Evolutionary conservation across 2,113 vertebrate genomes (phyloP).

Genomic region (Amia ocellicauda): DNA sequence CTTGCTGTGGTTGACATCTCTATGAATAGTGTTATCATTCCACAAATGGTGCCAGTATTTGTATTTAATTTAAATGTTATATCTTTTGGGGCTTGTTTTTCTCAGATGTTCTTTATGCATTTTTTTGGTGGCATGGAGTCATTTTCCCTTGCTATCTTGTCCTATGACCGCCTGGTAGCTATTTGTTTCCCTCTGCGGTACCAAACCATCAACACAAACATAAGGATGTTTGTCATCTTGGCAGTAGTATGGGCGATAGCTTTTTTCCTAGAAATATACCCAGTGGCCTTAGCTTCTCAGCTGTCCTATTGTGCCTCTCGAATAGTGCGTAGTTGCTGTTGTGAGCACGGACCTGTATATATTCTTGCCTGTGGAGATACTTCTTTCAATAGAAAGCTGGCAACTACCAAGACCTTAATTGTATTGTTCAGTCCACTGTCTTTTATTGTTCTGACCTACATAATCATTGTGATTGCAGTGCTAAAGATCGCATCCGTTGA

Average conservation of each 20-base stretch:
- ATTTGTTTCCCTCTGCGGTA: conserved; percentile 45
- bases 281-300: conserved; percentile 28
- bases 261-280: conserved; percentile 33
- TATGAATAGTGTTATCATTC: conserved; percentile 44
- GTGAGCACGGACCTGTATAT: conserved; percentile 40
- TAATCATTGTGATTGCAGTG: conserved; percentile 31
- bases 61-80: conserved; percentile 35
- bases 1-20: conserved; percentile 43
- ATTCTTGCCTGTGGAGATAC: conserved; percentile 33
- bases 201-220: conserved; percentile 35
- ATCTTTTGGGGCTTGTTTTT: conserved; percentile 37
- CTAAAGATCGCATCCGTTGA: conserved; percentile 28
- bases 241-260: conserved; percentile 33
- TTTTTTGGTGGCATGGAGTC: conserved; percentile 45
- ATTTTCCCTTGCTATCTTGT: conserved; percentile 40
- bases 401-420: conserved; percentile 27
- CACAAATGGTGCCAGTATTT: conserved; percentile 45
- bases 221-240: conserved; percentile 34
- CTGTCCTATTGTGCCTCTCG: conserved; percentile 36
- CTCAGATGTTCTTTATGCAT: conserved; percentile 45
- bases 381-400: conserved; percentile 32
- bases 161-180: conserved; percentile 41
- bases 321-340: conserved; percentile 33
- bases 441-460: conserved; percentile 38
- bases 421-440: conserved; percentile 30